Evolutionary conservation across 1,140 invertebrate genomes (phyloP).

Genomic region (Goniozus legneri): DNA sequence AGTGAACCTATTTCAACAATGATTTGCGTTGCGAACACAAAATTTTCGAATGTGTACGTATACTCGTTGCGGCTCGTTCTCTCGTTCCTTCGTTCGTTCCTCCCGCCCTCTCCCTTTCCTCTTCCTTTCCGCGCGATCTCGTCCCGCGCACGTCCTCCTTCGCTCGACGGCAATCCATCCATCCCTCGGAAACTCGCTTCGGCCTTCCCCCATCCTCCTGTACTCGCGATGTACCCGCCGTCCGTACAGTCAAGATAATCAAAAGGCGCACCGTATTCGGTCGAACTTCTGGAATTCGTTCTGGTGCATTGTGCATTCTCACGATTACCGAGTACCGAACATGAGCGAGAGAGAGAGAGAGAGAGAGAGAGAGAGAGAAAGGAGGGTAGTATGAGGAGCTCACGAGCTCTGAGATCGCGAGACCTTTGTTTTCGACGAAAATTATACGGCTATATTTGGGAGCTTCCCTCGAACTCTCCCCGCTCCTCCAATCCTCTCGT

Average conservation of each 20-base stretch:
- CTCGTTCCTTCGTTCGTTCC: conserved; percentile 6
- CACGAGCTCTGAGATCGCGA: no score
- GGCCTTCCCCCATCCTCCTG: background rate
- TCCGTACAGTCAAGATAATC: conserved; percentile 30
- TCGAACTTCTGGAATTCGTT: conserved; percentile 29
- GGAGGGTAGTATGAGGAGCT: no score
- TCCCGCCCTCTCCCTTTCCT: background rate
- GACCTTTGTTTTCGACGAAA: no score
- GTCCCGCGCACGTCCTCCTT: conserved; percentile 5
- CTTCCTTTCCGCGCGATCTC: background rate
- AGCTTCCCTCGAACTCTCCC: background rate
- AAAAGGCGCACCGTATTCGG: conserved; percentile 25
- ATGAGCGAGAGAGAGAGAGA: no score
- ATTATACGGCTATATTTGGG: no score
- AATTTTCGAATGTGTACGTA: no score
- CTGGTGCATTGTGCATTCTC: conserved; percentile 20
- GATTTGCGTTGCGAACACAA: no score
- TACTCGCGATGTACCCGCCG: conserved; percentile 5
- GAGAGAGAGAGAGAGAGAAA: no score
- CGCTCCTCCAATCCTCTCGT: background rate
- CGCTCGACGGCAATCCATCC: conserved; percentile 15
- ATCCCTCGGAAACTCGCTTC: background rate
- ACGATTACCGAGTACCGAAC: background rate
- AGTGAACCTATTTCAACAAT: no score
- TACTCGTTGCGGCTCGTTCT: conserved; percentile 3